Evolutionary conservation across 2,113 vertebrate genomes (phyloP), one percentile per base, ranked within the genome.

Genomic region (Uria lomvia): DNA sequence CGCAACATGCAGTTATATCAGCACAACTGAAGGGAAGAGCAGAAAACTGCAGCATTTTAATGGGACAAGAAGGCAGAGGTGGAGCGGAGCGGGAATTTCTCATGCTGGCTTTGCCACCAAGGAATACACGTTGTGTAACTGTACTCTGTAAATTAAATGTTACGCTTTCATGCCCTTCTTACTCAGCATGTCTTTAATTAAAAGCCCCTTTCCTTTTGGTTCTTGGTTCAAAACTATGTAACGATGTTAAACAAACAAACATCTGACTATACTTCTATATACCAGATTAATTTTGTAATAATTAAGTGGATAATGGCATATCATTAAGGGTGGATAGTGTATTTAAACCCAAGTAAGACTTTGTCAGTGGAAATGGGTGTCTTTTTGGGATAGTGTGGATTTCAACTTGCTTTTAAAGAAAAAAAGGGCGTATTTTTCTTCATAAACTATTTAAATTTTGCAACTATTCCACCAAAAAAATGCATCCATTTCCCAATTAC

Each of bases 121-220:
- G 89, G 94, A 86, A 50, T 79, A 38, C 27, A 7, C 19, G 4
- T 22, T n/a, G 47, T 63, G 52, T 50, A 90, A 72, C 74, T 75
- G 0, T 38, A 26, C 23, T 72, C 62, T 52, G 59, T 58, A 95
- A 72, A 94, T 88, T 86, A 76, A 88, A 88, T 47, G 66, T 92
- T 91, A 68, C 2, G 13, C 66, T 94, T 94, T 68, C 58, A 15
- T 92, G 89, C 67, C 75, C 58, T 78, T 67, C 38, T 43, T 82
- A 85, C 60, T 90, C 53, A 72, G 58, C 23, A 22, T 66, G 82
- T 62, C n/a, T 72, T 75, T 92, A 86, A 94, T 96, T 90, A 92
- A 92, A 96, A 90, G 47, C 22, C 82, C 23, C 26, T 89, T 95
- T 94, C 52, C 56, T 79, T 79, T 79, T 90, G 62, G 71, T 92